phyloP scores from a whole-genome alignment of 2,888 invertebrate species.

The Lottia gigantea region DNA sequence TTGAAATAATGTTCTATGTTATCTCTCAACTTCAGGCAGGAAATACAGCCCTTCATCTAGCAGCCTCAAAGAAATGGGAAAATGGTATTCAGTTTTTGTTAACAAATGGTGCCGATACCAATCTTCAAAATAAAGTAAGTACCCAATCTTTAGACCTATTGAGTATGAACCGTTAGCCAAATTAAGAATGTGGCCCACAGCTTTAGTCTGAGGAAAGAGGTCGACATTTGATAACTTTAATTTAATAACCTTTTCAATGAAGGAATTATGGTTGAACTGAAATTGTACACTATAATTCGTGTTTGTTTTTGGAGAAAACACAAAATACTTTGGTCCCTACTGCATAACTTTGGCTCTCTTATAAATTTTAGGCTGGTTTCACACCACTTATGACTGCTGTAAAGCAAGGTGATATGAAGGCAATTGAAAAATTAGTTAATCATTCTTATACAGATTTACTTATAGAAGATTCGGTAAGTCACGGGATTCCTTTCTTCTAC shows the following conservation, averaged over 20 bases:
- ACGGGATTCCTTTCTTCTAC: too few species aligned
- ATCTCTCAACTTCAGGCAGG: conserved; percentile 34
- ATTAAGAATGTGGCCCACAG: too few species aligned
- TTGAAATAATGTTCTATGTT: neutral
- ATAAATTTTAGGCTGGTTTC: conserved; percentile 36
- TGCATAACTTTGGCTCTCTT: too few species aligned
- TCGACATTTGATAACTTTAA: too few species aligned
- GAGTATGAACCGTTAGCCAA: too few species aligned
- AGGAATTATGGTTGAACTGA: too few species aligned
- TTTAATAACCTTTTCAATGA: too few species aligned
- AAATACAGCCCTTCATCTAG: conserved; percentile 46
- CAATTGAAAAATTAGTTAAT: conserved; percentile 40
- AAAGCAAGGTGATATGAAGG: conserved; percentile 41
- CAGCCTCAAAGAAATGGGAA: conserved; percentile 49
- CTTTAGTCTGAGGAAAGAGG: neutral
- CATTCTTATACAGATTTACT: conserved; percentile 41
- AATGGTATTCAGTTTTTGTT: conserved; percentile 49
- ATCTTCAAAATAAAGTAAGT: conserved; percentile 40
- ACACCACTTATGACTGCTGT: conserved; percentile 51
- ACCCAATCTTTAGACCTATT: too few species aligned
- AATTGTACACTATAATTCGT: too few species aligned
- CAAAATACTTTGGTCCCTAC: too few species aligned
- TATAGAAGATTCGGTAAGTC: conserved; percentile 49
- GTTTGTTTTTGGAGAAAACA: too few species aligned
- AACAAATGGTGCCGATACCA: conserved; percentile 42